Percentiles rank a stretch among this genome's conserved stretches.
Conservation (phyloP, 1,140 invertebrate species). For the Zaprionus davidi region DNA sequence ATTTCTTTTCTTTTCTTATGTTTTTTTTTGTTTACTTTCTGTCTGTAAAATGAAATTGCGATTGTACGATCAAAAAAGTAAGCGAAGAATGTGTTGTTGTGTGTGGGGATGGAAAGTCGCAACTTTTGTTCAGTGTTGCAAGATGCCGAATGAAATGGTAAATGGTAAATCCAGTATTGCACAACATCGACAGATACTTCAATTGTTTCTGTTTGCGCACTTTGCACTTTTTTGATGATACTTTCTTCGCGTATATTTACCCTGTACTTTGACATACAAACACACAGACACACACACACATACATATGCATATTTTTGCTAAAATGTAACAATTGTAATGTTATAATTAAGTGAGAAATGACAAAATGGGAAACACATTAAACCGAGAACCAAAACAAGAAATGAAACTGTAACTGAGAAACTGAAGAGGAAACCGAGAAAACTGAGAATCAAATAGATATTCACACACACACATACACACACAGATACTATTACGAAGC, state of each 20-base stretch:
- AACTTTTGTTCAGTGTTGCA: background rate
- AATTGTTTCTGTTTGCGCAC: background rate
- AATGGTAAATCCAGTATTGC: background rate
- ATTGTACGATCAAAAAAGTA: constrained; percentile 5
- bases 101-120: background rate
- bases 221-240: background rate
- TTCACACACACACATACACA: constrained; percentile 19
- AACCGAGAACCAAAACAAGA: constrained; percentile 32
- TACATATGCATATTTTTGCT: constrained; percentile 37
- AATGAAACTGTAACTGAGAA: constrained; percentile 39
- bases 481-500: constrained; percentile 18
- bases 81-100: background rate
- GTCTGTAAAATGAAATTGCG: constrained; percentile 4
- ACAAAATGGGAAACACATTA: constrained; percentile 23
- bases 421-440: constrained; percentile 33
- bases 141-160: background rate
- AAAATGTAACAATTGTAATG: constrained; percentile 35
- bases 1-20: background rate
- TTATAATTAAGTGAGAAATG: constrained; percentile 32
- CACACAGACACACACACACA: background rate
- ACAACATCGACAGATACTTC: background rate
- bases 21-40: background rate
- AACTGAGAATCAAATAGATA: constrained; percentile 37
- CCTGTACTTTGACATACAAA: background rate
- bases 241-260: background rate